Evolutionary conservation across 2,113 vertebrate species (phyloP).

Genomic region (Etia nguti): DNA sequence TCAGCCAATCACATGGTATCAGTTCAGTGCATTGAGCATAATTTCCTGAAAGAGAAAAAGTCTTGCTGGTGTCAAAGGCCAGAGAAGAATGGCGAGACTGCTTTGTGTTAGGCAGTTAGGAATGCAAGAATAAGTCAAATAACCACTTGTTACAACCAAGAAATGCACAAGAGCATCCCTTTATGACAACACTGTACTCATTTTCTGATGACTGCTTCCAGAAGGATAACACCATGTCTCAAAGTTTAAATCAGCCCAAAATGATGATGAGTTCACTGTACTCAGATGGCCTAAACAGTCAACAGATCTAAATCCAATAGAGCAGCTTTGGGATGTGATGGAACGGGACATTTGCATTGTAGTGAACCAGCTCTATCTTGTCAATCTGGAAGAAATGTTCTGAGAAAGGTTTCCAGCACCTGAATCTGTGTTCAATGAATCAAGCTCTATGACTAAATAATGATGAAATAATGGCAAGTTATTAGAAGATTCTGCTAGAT

Average conservation of each 20-base stretch:
- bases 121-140: not conserved
- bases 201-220: not conserved
- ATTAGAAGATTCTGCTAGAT: not conserved
- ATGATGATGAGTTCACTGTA: fast-evolving
- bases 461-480: fast-evolving
- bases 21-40: not conserved
- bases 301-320: not conserved
- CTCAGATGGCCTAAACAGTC: not conserved
- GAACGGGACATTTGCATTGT: not conserved
- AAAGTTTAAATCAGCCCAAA: not conserved
- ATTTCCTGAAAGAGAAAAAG: not conserved
- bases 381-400: not conserved
- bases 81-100: not conserved
- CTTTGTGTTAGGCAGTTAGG: not conserved
- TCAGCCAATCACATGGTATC: not conserved
- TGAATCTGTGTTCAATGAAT: not conserved
- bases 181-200: not conserved
- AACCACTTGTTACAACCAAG: not conserved
- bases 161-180: not conserved
- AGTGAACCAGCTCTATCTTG: not conserved
- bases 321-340: not conserved
- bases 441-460: not conserved
- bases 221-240: not conserved
- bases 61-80: not conserved
- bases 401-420: not conserved